These are phyloP conservation scores for Eurypyga helias DNA, from an alignment of 2,113 vertebrate species.

Conservation along the genomic window DNA sequence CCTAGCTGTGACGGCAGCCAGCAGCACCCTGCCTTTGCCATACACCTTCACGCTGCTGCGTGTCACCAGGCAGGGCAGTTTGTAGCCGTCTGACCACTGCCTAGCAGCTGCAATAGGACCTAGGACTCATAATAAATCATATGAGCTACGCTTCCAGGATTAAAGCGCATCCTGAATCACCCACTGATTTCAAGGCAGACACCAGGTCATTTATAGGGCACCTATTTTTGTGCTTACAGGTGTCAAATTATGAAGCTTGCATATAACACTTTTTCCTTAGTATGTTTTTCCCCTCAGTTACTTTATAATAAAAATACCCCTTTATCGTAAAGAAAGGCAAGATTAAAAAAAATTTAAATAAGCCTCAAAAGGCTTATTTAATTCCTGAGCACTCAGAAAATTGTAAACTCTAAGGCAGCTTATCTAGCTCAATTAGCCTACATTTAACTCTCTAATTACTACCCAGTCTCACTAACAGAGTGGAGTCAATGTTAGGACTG, in stretches of 20 bases:
- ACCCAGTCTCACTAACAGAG: background rate
- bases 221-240: background rate
- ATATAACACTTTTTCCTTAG: background rate
- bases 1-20: background rate
- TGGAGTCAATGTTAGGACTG: background rate
- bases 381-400: background rate
- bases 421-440: background rate
- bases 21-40: background rate
- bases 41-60: background rate
- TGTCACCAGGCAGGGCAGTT: background rate
- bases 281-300: background rate
- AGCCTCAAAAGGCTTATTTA: background rate
- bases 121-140: background rate
- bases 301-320: background rate
- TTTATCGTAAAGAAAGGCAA: background rate
- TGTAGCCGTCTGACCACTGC: background rate
- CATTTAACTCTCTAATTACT: background rate
- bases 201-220: background rate
- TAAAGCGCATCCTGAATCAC: background rate
- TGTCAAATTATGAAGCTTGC: background rate
- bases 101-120: background rate
- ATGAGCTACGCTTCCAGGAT: background rate
- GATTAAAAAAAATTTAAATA: no score
- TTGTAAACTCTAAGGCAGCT: background rate
- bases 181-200: background rate